A percentile compares a stretch with the other conserved stretches of the same genome.
phyloP scores from a whole-genome alignment of 2,113 vertebrate species.

The Boulengerochromis microlepis region DNA sequence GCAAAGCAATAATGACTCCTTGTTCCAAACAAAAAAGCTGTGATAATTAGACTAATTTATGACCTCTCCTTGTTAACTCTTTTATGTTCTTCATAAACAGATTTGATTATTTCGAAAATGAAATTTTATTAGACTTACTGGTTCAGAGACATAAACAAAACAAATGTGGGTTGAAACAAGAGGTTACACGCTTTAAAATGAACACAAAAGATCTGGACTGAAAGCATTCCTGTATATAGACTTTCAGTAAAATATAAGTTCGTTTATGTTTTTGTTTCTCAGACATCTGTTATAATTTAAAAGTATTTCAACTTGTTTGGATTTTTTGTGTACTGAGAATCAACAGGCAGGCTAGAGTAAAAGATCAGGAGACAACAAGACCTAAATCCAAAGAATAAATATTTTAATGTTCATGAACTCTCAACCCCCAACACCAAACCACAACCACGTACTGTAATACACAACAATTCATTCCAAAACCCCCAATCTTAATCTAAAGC shows the following conservation, averaged over 20 bases:
- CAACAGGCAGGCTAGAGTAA: neutral
- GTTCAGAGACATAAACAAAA: neutral
- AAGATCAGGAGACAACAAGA: neutral
- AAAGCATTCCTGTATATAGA: slow-evolving; percentile 19
- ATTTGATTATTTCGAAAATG: slow-evolving; percentile 26
- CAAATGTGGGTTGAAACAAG: neutral
- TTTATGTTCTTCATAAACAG: slow-evolving; percentile 42
- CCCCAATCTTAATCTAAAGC: neutral
- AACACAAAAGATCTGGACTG: neutral
- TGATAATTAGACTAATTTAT: slow-evolving; percentile 36
- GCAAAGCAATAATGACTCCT: slow-evolving; percentile 33
- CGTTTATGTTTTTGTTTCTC: neutral
- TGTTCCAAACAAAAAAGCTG: slow-evolving; percentile 26
- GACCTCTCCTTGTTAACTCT: neutral
- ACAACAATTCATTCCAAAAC: neutral
- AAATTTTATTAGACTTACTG: neutral
- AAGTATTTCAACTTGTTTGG: neutral
- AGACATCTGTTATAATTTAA: neutral
- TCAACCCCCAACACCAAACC: neutral
- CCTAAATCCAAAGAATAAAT: neutral
- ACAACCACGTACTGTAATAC: neutral
- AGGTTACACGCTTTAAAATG: neutral
- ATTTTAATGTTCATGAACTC: slow-evolving; percentile 30
- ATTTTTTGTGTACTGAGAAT: neutral
- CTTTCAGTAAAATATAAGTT: neutral